phyloP scores from a whole-genome alignment of 2,797 vertebrate species.

The Cygnus olor region DNA sequence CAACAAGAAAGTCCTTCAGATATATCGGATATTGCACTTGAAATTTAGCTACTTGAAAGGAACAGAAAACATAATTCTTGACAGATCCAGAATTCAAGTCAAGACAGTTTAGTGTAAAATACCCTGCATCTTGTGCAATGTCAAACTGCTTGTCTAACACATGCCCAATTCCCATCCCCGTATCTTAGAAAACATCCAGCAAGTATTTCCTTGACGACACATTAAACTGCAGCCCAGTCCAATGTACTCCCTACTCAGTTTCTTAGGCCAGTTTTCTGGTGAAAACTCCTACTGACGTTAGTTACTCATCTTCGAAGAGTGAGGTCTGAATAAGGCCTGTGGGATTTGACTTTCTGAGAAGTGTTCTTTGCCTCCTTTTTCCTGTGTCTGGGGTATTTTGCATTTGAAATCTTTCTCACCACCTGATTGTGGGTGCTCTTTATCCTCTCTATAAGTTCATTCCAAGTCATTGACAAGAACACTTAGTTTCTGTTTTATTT shows the following conservation, averaged over 20 bases:
- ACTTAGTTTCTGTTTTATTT: constrained; percentile 9
- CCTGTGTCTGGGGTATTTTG: neutral
- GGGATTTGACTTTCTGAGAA: constrained; percentile 32
- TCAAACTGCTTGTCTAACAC: neutral
- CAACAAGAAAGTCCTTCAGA: neutral
- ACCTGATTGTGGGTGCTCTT: neutral
- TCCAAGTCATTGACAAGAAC: neutral
- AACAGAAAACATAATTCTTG: neutral
- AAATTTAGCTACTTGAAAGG: neutral
- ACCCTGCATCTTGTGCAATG: neutral
- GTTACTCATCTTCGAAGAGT: neutral
- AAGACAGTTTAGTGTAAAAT: neutral
- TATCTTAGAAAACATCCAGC: neutral
- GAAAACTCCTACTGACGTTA: neutral
- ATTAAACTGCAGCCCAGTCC: neutral
- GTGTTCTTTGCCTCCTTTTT: neutral
- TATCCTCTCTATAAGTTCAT: neutral
- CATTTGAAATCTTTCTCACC: constrained; percentile 2
- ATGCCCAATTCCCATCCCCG: neutral
- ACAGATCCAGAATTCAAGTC: neutral
- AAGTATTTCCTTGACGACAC: constrained; percentile 14
- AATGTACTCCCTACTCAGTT: neutral
- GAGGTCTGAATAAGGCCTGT: neutral
- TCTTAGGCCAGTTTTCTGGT: neutral
- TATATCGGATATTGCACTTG: neutral